Evolutionary conservation across 2,113 vertebrate genomes (phyloP).

Genomic region (Dasyprocta punctata): DNA sequence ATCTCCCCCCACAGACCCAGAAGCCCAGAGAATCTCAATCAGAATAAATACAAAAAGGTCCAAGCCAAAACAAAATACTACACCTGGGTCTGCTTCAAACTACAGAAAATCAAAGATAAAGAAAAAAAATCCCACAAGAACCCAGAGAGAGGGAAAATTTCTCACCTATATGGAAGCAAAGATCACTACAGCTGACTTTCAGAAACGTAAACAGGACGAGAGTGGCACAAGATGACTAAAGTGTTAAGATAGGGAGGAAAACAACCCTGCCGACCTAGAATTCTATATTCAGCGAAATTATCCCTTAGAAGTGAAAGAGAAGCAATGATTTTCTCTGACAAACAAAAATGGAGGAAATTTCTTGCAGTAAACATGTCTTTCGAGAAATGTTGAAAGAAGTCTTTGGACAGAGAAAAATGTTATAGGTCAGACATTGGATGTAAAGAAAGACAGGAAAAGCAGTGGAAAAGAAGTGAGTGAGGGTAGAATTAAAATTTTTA

Average conservation of each 20-base stretch:
- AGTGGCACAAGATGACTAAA: too few relatives aligned
- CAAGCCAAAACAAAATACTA: too few relatives aligned
- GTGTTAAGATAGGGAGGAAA: neutral
- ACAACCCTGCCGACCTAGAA: neutral
- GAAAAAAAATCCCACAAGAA: neutral
- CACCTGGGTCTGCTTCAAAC: neutral
- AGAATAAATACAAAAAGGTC: too few relatives aligned
- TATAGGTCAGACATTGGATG: neutral
- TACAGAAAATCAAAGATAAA: neutral
- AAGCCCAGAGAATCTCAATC: too few relatives aligned
- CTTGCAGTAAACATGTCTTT: neutral
- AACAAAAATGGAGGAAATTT: neutral
- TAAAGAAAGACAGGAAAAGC: neutral
- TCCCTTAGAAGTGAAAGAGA: neutral
- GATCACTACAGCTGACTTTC: neutral
- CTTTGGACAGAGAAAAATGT: too few relatives aligned
- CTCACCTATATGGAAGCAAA: neutral
- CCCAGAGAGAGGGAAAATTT: neutral
- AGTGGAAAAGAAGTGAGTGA: neutral
- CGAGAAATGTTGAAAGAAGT: neutral
- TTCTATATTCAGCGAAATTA: neutral
- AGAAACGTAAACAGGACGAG: neutral
- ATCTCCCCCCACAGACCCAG: too few relatives aligned
- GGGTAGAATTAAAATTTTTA: neutral
- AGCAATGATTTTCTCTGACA: neutral